phyloP scores from a whole-genome alignment of 2,888 invertebrate genomes.

The Pammene fasciana region DNA sequence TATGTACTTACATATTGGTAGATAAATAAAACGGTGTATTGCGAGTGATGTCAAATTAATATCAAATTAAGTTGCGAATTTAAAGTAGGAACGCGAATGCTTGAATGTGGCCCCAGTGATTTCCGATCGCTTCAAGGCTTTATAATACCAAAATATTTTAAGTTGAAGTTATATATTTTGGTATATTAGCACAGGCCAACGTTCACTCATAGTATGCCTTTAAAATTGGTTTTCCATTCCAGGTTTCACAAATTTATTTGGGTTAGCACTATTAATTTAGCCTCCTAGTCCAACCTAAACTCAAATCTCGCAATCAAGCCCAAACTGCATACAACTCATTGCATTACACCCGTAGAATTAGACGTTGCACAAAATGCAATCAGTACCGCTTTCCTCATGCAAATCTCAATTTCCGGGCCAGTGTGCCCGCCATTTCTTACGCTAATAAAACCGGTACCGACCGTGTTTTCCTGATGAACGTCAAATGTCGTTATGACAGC shows the following conservation, averaged over 20 bases:
- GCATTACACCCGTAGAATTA: conserved; percentile 31
- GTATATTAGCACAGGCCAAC: too few relatives aligned
- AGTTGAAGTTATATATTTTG: too few relatives aligned
- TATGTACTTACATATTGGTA: too few relatives aligned
- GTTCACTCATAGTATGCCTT: too few relatives aligned
- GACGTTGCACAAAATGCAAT: conserved; percentile 81
- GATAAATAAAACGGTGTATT: too few relatives aligned
- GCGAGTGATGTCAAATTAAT: too few relatives aligned
- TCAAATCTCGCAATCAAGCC: conserved; percentile 48
- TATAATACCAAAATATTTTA: too few relatives aligned
- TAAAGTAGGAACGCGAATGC: too few relatives aligned
- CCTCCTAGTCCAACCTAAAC: conserved; percentile 40
- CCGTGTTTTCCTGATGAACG: conserved; percentile 83
- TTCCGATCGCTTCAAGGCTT: too few relatives aligned
- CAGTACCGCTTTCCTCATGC: conserved; percentile 76
- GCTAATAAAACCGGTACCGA: conserved; percentile 83
- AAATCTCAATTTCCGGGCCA: conserved; percentile 81
- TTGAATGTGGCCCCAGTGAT: too few relatives aligned
- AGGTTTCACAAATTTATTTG: background rate
- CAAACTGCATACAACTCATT: conserved; percentile 61
- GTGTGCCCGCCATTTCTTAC: conserved; percentile 82
- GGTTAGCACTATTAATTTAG: conserved; percentile 6
- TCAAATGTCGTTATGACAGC: conserved; percentile 82
- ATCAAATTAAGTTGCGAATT: too few relatives aligned
- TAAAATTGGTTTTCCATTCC: background rate